Percentiles rank a stretch among this genome's conserved stretches.
Conservation (phyloP, 2,888 invertebrate species). For the Tholera decimalis region DNA sequence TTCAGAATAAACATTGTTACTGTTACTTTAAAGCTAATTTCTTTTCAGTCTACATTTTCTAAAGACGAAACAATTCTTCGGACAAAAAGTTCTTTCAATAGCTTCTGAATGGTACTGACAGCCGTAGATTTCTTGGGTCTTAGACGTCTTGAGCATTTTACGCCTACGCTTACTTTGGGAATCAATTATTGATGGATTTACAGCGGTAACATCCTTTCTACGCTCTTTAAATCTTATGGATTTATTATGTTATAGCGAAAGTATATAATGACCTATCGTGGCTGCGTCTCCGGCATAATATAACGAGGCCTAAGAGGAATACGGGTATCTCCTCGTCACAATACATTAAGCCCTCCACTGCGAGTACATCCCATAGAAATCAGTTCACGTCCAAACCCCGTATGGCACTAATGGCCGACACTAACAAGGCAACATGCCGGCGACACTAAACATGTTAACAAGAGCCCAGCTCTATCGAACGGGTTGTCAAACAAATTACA, state of each 20-base stretch:
- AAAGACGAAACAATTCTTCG: slow-evolving; percentile 13
- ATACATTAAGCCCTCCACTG: slow-evolving; percentile 15
- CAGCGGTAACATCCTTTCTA: neutral
- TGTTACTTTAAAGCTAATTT: slow-evolving; percentile 19
- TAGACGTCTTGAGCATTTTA: slow-evolving; percentile 20
- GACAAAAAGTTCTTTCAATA: slow-evolving; percentile 18
- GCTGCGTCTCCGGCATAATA: too few relatives aligned
- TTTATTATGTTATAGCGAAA: neutral
- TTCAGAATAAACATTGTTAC: slow-evolving; percentile 24
- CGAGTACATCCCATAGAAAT: slow-evolving; percentile 39
- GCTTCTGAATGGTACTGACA: slow-evolving; percentile 13
- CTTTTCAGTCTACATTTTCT: slow-evolving; percentile 10
- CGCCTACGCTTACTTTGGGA: neutral
- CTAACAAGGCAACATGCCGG: slow-evolving; percentile 55
- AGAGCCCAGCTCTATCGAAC: slow-evolving; percentile 29
- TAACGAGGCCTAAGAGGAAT: neutral
- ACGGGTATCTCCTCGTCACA: neutral
- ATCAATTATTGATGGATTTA: neutral
- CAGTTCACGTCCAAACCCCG: slow-evolving; percentile 38
- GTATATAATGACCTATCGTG: neutral
- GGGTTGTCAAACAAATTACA: slow-evolving; percentile 47
- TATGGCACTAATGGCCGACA: slow-evolving; percentile 50
- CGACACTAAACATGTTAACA: slow-evolving; percentile 50
- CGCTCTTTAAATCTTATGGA: neutral
- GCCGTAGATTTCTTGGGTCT: slow-evolving; percentile 4